These are phyloP conservation scores for Baronia brevicornis DNA, from an alignment of 2,888 invertebrate species.

Conservation along the genomic window DNA sequence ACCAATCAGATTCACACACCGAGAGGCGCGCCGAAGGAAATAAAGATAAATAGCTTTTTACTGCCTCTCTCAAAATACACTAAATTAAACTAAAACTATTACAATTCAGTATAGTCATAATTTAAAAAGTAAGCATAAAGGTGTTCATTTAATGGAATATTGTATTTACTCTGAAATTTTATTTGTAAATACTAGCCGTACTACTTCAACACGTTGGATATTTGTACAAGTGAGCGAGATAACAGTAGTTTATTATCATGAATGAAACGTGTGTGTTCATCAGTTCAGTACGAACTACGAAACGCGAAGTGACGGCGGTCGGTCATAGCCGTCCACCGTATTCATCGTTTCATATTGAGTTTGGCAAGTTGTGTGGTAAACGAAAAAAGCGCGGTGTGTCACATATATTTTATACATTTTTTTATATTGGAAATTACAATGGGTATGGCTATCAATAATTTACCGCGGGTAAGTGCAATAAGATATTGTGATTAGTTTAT, in stretches of 20 bases:
- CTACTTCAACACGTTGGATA: slow-evolving; percentile 24
- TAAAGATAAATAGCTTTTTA: slow-evolving; percentile 25
- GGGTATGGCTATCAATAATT: slow-evolving; percentile 64
- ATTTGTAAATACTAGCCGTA: slow-evolving; percentile 14
- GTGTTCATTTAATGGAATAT: no score
- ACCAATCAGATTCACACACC: slow-evolving; percentile 70
- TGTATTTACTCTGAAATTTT: slow-evolving; percentile 14
- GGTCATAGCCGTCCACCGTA: slow-evolving; percentile 41
- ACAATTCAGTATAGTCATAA: slow-evolving; percentile 1
- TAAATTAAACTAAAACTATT: neutral
- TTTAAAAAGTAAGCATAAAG: slow-evolving; percentile 8
- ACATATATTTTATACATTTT: slow-evolving; percentile 26
- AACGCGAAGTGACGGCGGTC: no score
- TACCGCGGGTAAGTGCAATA: slow-evolving; percentile 52
- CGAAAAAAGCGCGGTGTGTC: slow-evolving; percentile 36
- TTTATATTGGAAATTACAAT: slow-evolving; percentile 38
- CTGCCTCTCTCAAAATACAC: neutral
- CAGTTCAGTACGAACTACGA: slow-evolving; percentile 33
- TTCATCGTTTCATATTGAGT: slow-evolving; percentile 56
- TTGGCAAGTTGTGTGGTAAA: slow-evolving; percentile 55
- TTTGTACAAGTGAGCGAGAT: slow-evolving; percentile 43
- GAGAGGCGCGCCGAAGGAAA: slow-evolving; percentile 77
- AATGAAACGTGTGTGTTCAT: slow-evolving; percentile 61
- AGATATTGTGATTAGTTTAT: slow-evolving; percentile 16
- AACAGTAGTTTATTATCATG: slow-evolving; percentile 55